A percentile compares a stretch with the other conserved stretches of the same genome.
phyloP scores from a whole-genome alignment of 2,888 invertebrate genomes.

The Pyrrhosoma nymphula region DNA sequence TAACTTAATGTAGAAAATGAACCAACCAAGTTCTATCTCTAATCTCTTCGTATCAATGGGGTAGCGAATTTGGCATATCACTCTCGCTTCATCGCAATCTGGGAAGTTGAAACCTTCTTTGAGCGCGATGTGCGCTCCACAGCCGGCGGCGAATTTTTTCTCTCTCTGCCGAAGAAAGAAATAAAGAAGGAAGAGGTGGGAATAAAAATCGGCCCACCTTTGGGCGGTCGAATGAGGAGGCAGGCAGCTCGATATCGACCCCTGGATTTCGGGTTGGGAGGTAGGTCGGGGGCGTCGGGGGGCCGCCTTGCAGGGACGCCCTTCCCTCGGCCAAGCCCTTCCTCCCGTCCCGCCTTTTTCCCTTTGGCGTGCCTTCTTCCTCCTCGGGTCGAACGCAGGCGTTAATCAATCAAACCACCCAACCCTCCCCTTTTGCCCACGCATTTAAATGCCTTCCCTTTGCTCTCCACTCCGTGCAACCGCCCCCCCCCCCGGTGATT shows the following conservation, averaged over 20 bases:
- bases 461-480: background rate
- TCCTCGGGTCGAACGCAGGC: conserved; percentile 2
- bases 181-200: background rate
- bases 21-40: no score
- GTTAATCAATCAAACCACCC: background rate
- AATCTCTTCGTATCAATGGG: no score
- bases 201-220: background rate
- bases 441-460: background rate
- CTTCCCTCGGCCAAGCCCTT: background rate
- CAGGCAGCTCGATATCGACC: conserved; percentile 14
- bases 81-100: no score
- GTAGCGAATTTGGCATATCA: no score
- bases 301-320: no score
- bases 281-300: background rate
- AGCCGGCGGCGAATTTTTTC: no score
- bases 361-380: background rate
- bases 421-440: background rate
- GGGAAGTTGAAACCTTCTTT: no score
- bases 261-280: background rate
- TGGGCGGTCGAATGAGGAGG: background rate
- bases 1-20: no score
- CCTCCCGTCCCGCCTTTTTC: background rate
- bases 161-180: no score
- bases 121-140: no score
- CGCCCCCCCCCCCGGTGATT: background rate